Evolutionary conservation across 2,888 invertebrate species (phyloP).

Genomic region (Alcis repandata): DNA sequence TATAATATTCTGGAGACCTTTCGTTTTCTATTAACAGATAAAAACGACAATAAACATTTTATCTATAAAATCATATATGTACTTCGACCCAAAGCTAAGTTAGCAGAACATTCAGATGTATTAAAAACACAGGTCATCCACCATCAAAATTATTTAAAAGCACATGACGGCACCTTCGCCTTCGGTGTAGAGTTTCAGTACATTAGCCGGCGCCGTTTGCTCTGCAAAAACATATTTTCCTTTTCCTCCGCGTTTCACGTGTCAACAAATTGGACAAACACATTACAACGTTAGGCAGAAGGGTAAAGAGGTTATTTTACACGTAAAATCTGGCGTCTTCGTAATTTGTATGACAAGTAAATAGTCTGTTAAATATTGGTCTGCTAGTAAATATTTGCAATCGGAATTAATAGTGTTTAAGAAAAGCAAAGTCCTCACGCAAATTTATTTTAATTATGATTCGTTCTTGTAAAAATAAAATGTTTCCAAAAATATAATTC

Average conservation of each 20-base stretch:
- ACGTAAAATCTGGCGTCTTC: background rate
- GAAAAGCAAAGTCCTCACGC: conserved; percentile 10
- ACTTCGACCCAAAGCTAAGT: background rate
- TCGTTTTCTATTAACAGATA: background rate
- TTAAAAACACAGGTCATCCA: conserved; percentile 8
- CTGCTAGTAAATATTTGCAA: background rate
- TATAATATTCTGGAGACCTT: no score
- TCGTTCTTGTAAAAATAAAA: background rate
- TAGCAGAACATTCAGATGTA: background rate
- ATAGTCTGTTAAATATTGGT: background rate
- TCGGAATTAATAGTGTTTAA: background rate
- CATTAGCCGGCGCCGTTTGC: conserved; percentile 54
- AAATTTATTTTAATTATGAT: background rate
- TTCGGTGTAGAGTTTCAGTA: conserved; percentile 56
- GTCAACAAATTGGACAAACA: conserved; percentile 32
- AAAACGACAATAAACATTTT: no score
- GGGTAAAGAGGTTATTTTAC: background rate
- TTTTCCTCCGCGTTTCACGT: conserved; percentile 49
- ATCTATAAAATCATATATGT: background rate
- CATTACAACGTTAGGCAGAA: background rate
- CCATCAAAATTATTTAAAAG: conserved; percentile 30
- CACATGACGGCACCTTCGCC: conserved; percentile 42
- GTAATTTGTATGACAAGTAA: background rate
- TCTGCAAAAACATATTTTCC: conserved; percentile 60
- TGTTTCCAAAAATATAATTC: no score